Evolutionary conservation across 2,888 invertebrate species (phyloP), one percentile per base, ranked within the genome.

Genomic region (Mythimna lalbum): DNA sequence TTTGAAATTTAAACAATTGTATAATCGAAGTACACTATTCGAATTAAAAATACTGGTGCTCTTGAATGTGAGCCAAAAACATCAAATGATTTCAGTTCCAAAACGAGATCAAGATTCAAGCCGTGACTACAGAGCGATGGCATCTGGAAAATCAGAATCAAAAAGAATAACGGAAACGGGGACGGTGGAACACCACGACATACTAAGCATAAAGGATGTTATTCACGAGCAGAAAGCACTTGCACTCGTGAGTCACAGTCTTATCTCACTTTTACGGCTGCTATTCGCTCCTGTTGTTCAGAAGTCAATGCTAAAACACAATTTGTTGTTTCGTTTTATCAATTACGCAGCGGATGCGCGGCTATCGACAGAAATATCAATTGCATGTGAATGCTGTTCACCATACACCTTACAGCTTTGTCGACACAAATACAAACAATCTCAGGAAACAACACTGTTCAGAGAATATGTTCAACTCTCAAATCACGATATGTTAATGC

Each of bases 51-150:
- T 90, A 89, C 87, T 83, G 84, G 73, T 87, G 89, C 80, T 88
- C 88, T 94, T 94, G 93, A 93, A 91, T 85, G 87, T 71, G 88
- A 88, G 94, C 94, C 94, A 94, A 94, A 90, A 90, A 88, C 90
- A 91, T 89, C 86, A 89, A 90, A 91, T 91, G 88, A 90, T 90
- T 90, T 91, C 90, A 91, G 90, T 89, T 91, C 91, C 90, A 89
- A 91, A 90, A 90, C 89, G 87, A 91, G 85, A 90, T 84, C 87
- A 80, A 76, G 83, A 78, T 74, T 79, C 69, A 68, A 79, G 36
- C 83, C 77, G 84, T 91, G 91, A 91, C 90, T 91, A 89, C 87
- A 86, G 83, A 83, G 73, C 84, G 78, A 73, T 80, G 90, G 91
- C 89, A 93, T 92, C 89, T 92, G 89, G 90, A 88, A 88, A 87